Conservation (phyloP, 2,113 vertebrate genomes). For the Macrotus californicus region DNA sequence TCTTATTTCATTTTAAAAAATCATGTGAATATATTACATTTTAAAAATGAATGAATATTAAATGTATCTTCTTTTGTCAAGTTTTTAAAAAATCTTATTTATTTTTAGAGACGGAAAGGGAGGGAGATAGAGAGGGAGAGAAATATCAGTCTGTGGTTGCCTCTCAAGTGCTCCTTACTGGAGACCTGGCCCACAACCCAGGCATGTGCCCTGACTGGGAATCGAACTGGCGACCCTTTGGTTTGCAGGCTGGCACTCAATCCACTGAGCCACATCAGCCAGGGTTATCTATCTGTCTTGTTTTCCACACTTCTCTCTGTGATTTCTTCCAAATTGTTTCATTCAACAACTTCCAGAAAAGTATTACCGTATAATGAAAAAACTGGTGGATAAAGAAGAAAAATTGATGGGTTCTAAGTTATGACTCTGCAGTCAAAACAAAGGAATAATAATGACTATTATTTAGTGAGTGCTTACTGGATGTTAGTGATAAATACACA, state of each 20-base stretch:
- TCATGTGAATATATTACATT: background rate
- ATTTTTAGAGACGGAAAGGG: too few relatives aligned
- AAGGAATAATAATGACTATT: background rate
- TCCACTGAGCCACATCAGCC: too few relatives aligned
- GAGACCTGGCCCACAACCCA: too few relatives aligned
- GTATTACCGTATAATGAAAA: background rate
- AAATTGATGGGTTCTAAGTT: background rate
- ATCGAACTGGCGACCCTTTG: too few relatives aligned
- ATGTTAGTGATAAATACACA: background rate
- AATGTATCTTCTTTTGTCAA: background rate
- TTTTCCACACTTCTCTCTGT: background rate
- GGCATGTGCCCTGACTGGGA: too few relatives aligned
- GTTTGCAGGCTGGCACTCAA: too few relatives aligned
- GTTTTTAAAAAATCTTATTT: too few relatives aligned
- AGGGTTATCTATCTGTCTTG: background rate
- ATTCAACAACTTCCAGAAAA: background rate
- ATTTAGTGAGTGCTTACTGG: background rate
- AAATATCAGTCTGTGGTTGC: too few relatives aligned
- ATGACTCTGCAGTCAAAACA: background rate
- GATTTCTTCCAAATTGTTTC: background rate
- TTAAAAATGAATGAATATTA: background rate
- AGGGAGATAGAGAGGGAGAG: too few relatives aligned
- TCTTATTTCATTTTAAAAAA: background rate
- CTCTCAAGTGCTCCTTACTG: too few relatives aligned
- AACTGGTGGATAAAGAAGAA: background rate